phyloP scores from a whole-genome alignment of 2,888 invertebrate species.

The Limenitis camilla region DNA sequence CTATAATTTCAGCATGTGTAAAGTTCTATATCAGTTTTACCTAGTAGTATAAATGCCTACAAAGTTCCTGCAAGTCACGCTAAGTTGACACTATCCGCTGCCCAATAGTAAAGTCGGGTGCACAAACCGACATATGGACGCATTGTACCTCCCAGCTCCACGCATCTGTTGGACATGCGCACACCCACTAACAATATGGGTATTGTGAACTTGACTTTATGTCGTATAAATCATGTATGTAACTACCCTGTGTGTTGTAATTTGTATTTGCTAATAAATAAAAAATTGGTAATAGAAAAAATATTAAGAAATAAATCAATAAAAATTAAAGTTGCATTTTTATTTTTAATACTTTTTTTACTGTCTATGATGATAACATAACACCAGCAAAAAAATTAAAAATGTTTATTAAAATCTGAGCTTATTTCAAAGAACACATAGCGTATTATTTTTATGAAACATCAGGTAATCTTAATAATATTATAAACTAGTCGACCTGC shows the following conservation, averaged over 20 bases:
- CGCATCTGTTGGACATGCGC: slow-evolving; percentile 60
- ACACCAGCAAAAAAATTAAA: no score
- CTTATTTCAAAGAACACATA: no score
- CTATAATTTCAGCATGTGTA: background rate
- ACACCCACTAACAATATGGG: slow-evolving; percentile 49
- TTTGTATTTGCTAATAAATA: background rate
- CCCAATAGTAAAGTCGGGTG: slow-evolving; percentile 49
- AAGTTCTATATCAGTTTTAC: background rate
- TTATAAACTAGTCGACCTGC: no score
- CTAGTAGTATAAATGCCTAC: slow-evolving; percentile 6
- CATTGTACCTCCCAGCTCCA: slow-evolving; percentile 51
- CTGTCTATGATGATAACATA: no score
- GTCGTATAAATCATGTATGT: slow-evolving; percentile 27
- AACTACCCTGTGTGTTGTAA: slow-evolving; percentile 10
- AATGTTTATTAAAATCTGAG: no score
- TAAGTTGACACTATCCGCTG: slow-evolving; percentile 46
- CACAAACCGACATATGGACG: slow-evolving; percentile 54
- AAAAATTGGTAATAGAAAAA: no score
- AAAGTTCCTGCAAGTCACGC: slow-evolving; percentile 38
- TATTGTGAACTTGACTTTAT: slow-evolving; percentile 42
- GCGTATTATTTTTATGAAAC: no score
- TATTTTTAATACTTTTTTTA: no score
- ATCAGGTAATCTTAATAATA: no score
- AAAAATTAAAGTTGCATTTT: no score
- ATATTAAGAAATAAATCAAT: no score